These are phyloP conservation scores for Therioaphis trifolii DNA, from an alignment of 2,888 invertebrate species.

Conservation along the genomic window DNA sequence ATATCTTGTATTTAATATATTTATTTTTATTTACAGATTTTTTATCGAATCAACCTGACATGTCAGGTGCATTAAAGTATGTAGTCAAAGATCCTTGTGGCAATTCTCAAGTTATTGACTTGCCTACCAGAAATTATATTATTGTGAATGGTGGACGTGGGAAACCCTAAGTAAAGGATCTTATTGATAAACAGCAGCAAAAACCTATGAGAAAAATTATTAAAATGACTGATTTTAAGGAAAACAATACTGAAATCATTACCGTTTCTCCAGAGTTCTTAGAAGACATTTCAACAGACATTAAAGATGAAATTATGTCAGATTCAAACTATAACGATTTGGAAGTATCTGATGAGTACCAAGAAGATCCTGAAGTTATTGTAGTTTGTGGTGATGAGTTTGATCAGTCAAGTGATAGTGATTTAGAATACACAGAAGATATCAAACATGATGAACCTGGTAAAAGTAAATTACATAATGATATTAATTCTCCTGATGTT, in stretches of 20 bases:
- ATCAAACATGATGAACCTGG: background rate
- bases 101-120: slow-evolving; percentile 11
- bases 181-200: background rate
- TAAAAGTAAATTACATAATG: slow-evolving; percentile 42
- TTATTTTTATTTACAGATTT: slow-evolving; percentile 37
- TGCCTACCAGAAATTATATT: slow-evolving; percentile 2
- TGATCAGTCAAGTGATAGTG: slow-evolving; percentile 46
- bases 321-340: slow-evolving; percentile 46
- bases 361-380: slow-evolving; percentile 55
- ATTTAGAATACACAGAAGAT: slow-evolving; percentile 41
- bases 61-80: slow-evolving; percentile 2
- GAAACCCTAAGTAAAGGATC: slow-evolving; percentile 8
- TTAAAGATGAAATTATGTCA: slow-evolving; percentile 18
- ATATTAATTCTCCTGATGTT: slow-evolving; percentile 40
- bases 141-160: background rate
- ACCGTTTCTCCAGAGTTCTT: slow-evolving; percentile 55
- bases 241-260: slow-evolving; percentile 56
- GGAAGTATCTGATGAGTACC: background rate
- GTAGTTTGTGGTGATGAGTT: slow-evolving; percentile 49
- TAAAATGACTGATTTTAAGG: slow-evolving; percentile 46
- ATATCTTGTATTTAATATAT: too few relatives aligned
- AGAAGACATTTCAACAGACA: slow-evolving; percentile 26
- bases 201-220: slow-evolving; percentile 31
- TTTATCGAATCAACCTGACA: background rate
- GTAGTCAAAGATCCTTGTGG: background rate